Percentiles rank a stretch among this genome's conserved stretches.
These are phyloP conservation scores for Muscidifurax raptorellus DNA, from an alignment of 1,140 invertebrate genomes.

Conservation along the genomic window DNA sequence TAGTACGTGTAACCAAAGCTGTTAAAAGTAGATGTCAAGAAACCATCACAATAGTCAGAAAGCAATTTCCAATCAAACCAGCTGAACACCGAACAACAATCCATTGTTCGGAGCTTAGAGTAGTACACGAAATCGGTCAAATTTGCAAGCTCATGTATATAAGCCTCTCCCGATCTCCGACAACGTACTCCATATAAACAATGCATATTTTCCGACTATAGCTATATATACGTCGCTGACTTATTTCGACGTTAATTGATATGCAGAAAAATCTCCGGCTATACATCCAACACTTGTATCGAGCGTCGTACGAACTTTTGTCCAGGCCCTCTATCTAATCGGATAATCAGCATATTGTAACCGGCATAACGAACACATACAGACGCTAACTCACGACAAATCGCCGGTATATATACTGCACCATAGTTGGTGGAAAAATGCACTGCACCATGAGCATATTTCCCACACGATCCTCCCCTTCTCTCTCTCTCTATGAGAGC, in stretches of 20 bases:
- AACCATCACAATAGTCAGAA: not conserved
- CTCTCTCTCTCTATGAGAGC: slow-evolving; percentile 10
- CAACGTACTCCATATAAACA: slow-evolving; percentile 1
- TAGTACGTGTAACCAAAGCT: too few species aligned
- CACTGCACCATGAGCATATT: not conserved
- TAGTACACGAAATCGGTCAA: slow-evolving; percentile 21
- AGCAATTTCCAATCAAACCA: too few species aligned
- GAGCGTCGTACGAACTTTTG: slow-evolving; percentile 12
- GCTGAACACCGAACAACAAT: not conserved
- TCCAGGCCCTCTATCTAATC: slow-evolving; percentile 37
- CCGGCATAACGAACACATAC: not conserved
- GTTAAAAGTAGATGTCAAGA: too few species aligned
- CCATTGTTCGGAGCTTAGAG: not conserved
- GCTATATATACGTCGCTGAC: slow-evolving; percentile 2
- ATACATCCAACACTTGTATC: slow-evolving; percentile 33
- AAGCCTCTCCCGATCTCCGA: not conserved
- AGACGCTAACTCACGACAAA: slow-evolving; percentile 26
- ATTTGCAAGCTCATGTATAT: slow-evolving; percentile 36
- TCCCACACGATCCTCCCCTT: slow-evolving; percentile 22
- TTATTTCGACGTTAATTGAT: slow-evolving; percentile 41
- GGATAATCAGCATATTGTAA: slow-evolving; percentile 27
- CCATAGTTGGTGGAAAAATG: not conserved
- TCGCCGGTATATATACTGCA: not conserved
- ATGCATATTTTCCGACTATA: slow-evolving; percentile 17
- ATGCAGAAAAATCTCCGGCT: slow-evolving; percentile 36